Evolutionary conservation across 2,113 vertebrate genomes (phyloP), one percentile per base, ranked within the genome.

Genomic region (Rhegmatorhina hoffmannsi): DNA sequence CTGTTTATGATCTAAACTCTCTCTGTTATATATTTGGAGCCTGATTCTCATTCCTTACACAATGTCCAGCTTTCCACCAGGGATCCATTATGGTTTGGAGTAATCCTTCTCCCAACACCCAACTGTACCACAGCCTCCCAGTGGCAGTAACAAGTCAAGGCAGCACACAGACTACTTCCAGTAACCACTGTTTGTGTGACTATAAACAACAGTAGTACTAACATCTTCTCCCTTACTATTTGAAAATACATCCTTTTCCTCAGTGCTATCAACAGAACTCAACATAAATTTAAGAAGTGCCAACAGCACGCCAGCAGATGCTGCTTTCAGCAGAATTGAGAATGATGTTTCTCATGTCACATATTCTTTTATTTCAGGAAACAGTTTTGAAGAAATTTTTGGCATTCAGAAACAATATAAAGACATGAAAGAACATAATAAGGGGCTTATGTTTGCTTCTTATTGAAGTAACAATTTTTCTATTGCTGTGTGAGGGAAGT

Each of bases 21-120:
- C 34, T 68, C 38, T 78, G 46, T 86, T 68, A 68, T 19, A 10
- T 38, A 46, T 75, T 87, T 75, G 13, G 28, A 95, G 17, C 6
- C 36, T 58, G 56, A 28, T 58, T 87, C 83, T 89, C 25, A 43
- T 75, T 92, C 40, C 25, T 88, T 64, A 82, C 52, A 40, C 21
- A 58, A 75, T 63, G 28, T 52, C 62, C 8, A 3, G 8, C 36
- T 84, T 93, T 55, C 79, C 94, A 90, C 56, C 29, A 87, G 83
- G 83, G 85, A 93, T 78, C 69, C 85, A 86, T 93, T 94, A 87
- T n/a, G 60, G 92, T 90, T 96, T 96, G 83, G 90, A 76, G 67
- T 89, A 93, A 89, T 90, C 60, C 68, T 88, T 90, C 78, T 95
- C 64, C 47, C 69, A 94, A 81, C 64, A 72, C 84, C 53, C 33